Conservation (phyloP, 1,140 invertebrate species). For the Nebria ingens region DNA sequence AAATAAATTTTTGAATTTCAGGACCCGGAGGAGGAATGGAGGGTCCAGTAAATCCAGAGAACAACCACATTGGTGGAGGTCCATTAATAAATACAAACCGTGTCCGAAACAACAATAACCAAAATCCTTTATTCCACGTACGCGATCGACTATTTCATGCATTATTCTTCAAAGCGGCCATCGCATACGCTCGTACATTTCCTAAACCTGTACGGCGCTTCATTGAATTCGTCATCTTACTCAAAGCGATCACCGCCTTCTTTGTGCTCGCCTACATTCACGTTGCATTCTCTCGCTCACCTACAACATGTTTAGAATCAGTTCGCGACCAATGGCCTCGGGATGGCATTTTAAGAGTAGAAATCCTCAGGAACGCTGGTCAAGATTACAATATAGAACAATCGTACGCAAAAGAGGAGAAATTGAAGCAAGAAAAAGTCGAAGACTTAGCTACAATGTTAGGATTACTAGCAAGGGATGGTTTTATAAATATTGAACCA, state of each 20-base stretch:
- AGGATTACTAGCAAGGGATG: slow-evolving; percentile 54
- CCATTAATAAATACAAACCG: slow-evolving; percentile 42
- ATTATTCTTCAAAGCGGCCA: slow-evolving; percentile 81
- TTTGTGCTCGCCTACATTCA: slow-evolving; percentile 92
- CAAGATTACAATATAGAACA: slow-evolving; percentile 66
- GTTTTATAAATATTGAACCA: slow-evolving; percentile 62
- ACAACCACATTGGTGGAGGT: slow-evolving; percentile 39
- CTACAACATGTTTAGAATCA: slow-evolving; percentile 87
- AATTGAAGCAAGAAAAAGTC: slow-evolving; percentile 53
- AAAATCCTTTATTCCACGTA: slow-evolving; percentile 72
- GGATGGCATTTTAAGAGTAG: slow-evolving; percentile 92
- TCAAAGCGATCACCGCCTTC: slow-evolving; percentile 83
- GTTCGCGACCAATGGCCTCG: slow-evolving; percentile 86
- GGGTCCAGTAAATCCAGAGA: slow-evolving; percentile 37
- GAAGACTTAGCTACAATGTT: slow-evolving; percentile 54
- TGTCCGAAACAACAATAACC: slow-evolving; percentile 45
- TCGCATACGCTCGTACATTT: slow-evolving; percentile 82
- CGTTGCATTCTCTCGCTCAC: slow-evolving; percentile 82
- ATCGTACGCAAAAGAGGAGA: slow-evolving; percentile 69
- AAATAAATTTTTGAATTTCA: slow-evolving; percentile 13
- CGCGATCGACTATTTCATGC: slow-evolving; percentile 92
- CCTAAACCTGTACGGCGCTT: slow-evolving; percentile 74
- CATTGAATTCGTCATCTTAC: slow-evolving; percentile 82
- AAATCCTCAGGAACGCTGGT: slow-evolving; percentile 73
- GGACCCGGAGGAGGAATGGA: slow-evolving; percentile 25